Evolutionary conservation across 1,140 invertebrate species (phyloP).

Genomic region (Aphidius ervi): DNA sequence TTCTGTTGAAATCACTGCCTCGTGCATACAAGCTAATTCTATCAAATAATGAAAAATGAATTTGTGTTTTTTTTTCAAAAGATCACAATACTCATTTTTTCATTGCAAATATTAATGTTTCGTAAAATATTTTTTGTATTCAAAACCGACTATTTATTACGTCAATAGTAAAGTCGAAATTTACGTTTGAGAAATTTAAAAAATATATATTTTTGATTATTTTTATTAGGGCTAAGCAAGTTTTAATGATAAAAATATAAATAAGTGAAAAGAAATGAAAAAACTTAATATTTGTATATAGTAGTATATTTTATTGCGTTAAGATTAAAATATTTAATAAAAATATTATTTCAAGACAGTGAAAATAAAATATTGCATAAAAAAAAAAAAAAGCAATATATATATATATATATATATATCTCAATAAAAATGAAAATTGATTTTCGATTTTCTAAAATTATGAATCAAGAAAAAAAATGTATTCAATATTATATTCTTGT

Average conservation of each 20-base stretch:
- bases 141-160: background rate
- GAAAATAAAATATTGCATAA: constrained; percentile 2
- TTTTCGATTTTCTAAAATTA: constrained; percentile 5
- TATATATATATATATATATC: constrained; percentile 12
- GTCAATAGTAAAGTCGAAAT: too few relatives aligned
- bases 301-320: too few relatives aligned
- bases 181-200: too few relatives aligned
- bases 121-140: background rate
- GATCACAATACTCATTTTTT: background rate
- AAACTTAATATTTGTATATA: too few relatives aligned
- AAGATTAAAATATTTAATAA: too few relatives aligned
- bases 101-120: background rate
- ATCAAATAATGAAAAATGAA: constrained; percentile 12
- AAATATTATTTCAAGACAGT: background rate
- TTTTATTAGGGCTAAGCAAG: too few relatives aligned
- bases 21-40: background rate
- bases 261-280: too few relatives aligned
- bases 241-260: too few relatives aligned
- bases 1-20: constrained; percentile 16
- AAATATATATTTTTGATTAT: too few relatives aligned
- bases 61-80: background rate
- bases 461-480: constrained; percentile 14
- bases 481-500: constrained; percentile 28
- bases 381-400: constrained; percentile 16
- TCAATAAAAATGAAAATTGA: constrained; percentile 16